Conservation (phyloP, 2,113 vertebrate species). For the Callionymus lyra region DNA sequence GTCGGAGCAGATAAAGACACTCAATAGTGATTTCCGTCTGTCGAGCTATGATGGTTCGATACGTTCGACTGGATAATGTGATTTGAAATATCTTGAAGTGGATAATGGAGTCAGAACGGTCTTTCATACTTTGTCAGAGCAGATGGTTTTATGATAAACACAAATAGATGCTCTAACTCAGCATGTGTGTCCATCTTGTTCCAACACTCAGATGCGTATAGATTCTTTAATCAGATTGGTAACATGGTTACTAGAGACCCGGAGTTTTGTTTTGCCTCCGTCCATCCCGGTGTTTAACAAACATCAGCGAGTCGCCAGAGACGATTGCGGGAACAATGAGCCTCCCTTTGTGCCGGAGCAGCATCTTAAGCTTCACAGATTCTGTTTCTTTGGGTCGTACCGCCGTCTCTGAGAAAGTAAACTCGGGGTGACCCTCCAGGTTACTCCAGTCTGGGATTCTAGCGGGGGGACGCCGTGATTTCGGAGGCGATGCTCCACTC, state of each 20-base stretch:
- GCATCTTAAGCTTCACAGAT: conserved; percentile 74
- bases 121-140: not conserved
- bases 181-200: too few relatives aligned
- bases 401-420: conserved; percentile 78
- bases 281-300: conserved; percentile 44
- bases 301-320: conserved; percentile 32
- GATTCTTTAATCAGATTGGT: conserved; percentile 20
- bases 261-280: conserved; percentile 10
- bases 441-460: conserved; percentile 70
- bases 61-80: too few relatives aligned
- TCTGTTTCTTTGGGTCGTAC: conserved; percentile 67
- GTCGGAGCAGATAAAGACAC: too few relatives aligned
- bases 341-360: conserved; percentile 54
- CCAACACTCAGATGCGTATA: too few relatives aligned
- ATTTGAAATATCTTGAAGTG: not conserved
- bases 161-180: too few relatives aligned
- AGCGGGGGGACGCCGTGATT: conserved; percentile 49
- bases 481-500: conserved; percentile 38
- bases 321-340: conserved; percentile 25
- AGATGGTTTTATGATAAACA: too few relatives aligned
- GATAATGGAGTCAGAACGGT: not conserved
- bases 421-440: conserved; percentile 75
- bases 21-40: too few relatives aligned
- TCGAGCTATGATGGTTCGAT: too few relatives aligned
- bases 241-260: conserved; percentile 22